Evolutionary conservation across 2,888 invertebrate genomes (phyloP), one percentile per base, ranked within the genome.

Genomic region (Spilosoma lubricipeda): DNA sequence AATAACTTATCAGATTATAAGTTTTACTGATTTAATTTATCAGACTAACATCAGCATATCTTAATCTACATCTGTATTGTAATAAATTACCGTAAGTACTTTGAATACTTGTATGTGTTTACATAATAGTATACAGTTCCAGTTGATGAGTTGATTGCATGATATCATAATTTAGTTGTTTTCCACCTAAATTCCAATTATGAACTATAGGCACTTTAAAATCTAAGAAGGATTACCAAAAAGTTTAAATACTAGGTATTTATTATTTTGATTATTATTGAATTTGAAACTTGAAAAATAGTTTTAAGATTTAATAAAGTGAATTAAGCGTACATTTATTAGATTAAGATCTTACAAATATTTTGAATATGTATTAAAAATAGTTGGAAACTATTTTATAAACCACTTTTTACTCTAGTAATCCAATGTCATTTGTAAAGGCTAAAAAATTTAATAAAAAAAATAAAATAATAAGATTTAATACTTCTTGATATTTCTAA

Each of bases 101-200:
- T 27, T 20, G 11, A 63, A 13, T 70, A 42, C 39, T 70, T 27
- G 67, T 63, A 76, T 78, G 76, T 91, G 92, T 92, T 92, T 92
- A 92, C 90, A 92, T 92, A 92, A 92, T 92, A 36, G 48, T 68
- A 9, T n/a, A 59, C 36, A 52, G 27, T 64, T 73, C 20, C 39
- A 59, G 27, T 70, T 63, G n/a, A 39, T 59, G 5, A 11, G 27
- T 18, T 4, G 5, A 56, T 23, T 56, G 69, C 69, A 69, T 56
- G 56, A n/a, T 5, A 33, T 30, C 30, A 63, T 18, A 63, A 63
- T 63, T 18, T 63, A 30, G 30, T 18, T 63, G 63, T 2, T 30
- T 30, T 18, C 63, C 15, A 63, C 8, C 63, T 18, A 63, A 30
- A 63, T 18, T 63, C 18, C 18, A 0, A 30, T 30, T 63, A 18